Base-by-base conservation (phyloP, 2,888 invertebrate genomes). In the Thymelicus lineola region DNA sequence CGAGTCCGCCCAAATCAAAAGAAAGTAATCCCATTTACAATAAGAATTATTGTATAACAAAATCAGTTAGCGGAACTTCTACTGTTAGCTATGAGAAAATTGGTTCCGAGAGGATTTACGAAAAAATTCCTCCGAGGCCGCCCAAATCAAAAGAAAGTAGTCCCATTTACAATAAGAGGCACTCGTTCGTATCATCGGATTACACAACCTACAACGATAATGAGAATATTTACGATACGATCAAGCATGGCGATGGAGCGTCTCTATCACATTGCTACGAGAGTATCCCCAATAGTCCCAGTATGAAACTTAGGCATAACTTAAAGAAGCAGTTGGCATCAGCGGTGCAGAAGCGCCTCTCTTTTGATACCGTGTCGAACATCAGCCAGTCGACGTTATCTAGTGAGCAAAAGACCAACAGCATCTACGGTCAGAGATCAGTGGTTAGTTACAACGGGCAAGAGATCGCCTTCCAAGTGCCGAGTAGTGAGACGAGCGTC, bases 201-300 rank as follows among this genome's bases (percentile, higher is more conserved):
- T 91, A 90, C 74, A 86, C 85, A 0, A 85, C 84, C 1, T 93
- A 93, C 76, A 93, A 90, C 73, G 93, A 93, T 46, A 92, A 88
- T 20, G 95, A 95, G 74, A 95, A 95, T 76, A 95, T 95, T 73
- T 95, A 95, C 76, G 95, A 95, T 73, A 95, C 95, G 0, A 95
- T 95, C 72, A 95, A 95, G 77, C 94, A 94, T 58, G 84, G 86
- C 1, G 95, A 95, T 67, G 90, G 85, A 0, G 82, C 82, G 0
- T 94, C 94, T 0, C 79, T 94, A 20, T 95, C 95, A 0, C 94
- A 95, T 79, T 94, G 95, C 75, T 95, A 96, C 80, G 95, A 96
- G 78, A 95, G 95, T 57, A 94, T 94, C 75, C 94, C 94, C 0
- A 94, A 93, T 73, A 94, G 94, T 75, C 94, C 94, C 0, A 94